phyloP scores from a whole-genome alignment of 2,888 invertebrate species.

The Eledone cirrhosa region DNA sequence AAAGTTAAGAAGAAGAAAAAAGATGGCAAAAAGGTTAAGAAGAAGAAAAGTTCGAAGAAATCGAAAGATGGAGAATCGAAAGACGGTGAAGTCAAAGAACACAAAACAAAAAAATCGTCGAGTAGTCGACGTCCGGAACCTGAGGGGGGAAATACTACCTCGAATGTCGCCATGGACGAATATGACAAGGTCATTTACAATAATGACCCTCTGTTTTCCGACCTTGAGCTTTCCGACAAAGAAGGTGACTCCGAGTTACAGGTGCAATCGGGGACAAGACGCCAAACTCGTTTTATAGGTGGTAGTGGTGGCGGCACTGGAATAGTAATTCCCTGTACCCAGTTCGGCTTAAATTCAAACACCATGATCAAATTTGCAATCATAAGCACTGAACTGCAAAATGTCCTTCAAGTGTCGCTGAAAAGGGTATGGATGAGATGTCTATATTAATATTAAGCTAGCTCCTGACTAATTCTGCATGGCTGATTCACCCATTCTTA shows the following conservation, averaged over 20 bases:
- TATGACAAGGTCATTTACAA: constrained; percentile 58
- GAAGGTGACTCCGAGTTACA: constrained; percentile 39
- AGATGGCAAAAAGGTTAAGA: constrained; percentile 47
- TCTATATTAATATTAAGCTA: background rate
- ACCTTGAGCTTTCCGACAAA: constrained; percentile 47
- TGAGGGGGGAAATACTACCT: constrained; percentile 53
- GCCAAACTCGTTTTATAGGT: background rate
- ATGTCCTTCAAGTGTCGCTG: constrained; percentile 94
- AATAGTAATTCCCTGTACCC: constrained; percentile 46
- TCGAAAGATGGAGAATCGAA: constrained; percentile 30
- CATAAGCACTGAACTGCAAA: constrained; percentile 95
- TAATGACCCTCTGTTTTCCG: constrained; percentile 61
- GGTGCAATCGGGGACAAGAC: background rate
- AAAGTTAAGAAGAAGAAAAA: constrained; percentile 35
- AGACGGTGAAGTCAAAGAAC: constrained; percentile 29
- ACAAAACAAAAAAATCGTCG: constrained; percentile 32
- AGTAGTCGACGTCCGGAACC: constrained; percentile 57
- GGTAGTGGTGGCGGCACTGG: constrained; percentile 30
- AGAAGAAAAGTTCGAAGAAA: constrained; percentile 37
- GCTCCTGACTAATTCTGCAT: constrained; percentile 21
- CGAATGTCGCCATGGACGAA: constrained; percentile 43
- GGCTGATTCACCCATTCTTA: background rate
- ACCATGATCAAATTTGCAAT: constrained; percentile 98
- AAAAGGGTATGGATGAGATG: constrained; percentile 79
- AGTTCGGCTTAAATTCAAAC: constrained; percentile 78